These are phyloP conservation scores for Scelioninae gen. 1 DNA, from an alignment of 2,888 invertebrate genomes.

Conservation along the genomic window DNA sequence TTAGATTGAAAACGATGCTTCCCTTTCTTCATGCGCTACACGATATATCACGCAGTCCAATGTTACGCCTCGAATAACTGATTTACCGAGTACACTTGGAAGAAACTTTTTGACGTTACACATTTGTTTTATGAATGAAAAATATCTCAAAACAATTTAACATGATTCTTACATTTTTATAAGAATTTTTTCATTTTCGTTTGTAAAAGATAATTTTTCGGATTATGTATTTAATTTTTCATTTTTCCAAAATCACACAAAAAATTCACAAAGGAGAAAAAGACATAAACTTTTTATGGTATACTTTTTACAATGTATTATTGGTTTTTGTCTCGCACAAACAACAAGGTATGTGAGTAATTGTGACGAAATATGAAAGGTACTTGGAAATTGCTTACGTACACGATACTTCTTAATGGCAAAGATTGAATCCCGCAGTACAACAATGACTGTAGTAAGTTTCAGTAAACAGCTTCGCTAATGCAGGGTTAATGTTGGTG, in stretches of 20 bases:
- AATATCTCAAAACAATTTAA: too few relatives aligned
- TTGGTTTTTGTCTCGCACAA: too few relatives aligned
- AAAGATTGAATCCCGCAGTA: constrained; percentile 41
- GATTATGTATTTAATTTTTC: too few relatives aligned
- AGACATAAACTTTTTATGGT: too few relatives aligned
- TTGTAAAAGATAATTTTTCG: too few relatives aligned
- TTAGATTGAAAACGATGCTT: constrained; percentile 23
- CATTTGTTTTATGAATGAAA: too few relatives aligned
- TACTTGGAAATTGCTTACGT: constrained; percentile 25
- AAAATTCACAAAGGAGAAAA: too few relatives aligned
- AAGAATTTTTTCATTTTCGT: too few relatives aligned
- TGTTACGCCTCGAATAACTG: background rate
- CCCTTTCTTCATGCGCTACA: constrained; percentile 6
- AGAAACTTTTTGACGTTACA: too few relatives aligned
- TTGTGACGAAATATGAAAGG: constrained; percentile 4
- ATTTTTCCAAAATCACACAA: too few relatives aligned
- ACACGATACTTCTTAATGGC: constrained; percentile 38
- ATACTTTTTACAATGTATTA: too few relatives aligned
- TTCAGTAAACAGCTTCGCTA: constrained; percentile 40
- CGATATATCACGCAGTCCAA: constrained; percentile 5
- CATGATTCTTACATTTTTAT: too few relatives aligned
- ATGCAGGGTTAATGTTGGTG: constrained; percentile 51
- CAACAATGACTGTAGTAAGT: constrained; percentile 49
- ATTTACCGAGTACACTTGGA: background rate
- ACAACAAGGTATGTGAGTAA: constrained; percentile 17